A percentile compares a stretch with the other conserved stretches of the same genome.
Evolutionary conservation across 2,888 invertebrate genomes (phyloP).

Genomic region (Lycophotia porphyrea): DNA sequence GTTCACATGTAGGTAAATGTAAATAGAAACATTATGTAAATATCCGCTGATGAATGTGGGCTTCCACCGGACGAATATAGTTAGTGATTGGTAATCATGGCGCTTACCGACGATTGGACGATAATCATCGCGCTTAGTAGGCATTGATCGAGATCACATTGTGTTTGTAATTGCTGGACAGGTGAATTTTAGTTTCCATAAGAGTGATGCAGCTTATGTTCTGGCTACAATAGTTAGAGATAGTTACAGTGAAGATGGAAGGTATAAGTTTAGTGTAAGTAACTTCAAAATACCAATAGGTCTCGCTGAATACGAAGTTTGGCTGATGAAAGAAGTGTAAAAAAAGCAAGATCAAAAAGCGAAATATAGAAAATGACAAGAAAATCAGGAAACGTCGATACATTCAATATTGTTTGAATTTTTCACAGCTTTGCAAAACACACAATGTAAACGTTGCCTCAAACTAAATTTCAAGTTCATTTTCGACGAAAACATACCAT

Average conservation of each 20-base stretch:
- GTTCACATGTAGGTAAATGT: conserved; percentile 34
- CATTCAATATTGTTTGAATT: neutral
- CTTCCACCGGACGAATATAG: conserved; percentile 15
- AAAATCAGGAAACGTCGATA: neutral
- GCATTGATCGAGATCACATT: conserved; percentile 14
- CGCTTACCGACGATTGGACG: neutral
- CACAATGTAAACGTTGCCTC: neutral
- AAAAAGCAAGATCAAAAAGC: neutral
- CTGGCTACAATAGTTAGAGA: neutral
- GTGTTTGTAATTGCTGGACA: conserved; percentile 1
- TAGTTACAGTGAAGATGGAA: no score
- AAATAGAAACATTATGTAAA: conserved; percentile 57
- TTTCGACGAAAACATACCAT: neutral
- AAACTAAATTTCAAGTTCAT: neutral
- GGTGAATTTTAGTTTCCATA: conserved; percentile 15
- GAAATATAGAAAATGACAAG: neutral
- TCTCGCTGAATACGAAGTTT: no score
- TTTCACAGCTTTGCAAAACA: neutral
- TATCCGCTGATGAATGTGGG: conserved; percentile 49
- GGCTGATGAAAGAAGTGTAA: no score
- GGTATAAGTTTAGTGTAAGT: no score
- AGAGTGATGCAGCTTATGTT: neutral
- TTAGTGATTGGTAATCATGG: conserved; percentile 17
- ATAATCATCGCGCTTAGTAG: conserved; percentile 13
- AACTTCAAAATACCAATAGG: no score